Percentiles rank a stretch among this genome's conserved stretches.
Evolutionary conservation across 2,888 invertebrate species (phyloP).

Genomic region (Liodrosophila aerea): DNA sequence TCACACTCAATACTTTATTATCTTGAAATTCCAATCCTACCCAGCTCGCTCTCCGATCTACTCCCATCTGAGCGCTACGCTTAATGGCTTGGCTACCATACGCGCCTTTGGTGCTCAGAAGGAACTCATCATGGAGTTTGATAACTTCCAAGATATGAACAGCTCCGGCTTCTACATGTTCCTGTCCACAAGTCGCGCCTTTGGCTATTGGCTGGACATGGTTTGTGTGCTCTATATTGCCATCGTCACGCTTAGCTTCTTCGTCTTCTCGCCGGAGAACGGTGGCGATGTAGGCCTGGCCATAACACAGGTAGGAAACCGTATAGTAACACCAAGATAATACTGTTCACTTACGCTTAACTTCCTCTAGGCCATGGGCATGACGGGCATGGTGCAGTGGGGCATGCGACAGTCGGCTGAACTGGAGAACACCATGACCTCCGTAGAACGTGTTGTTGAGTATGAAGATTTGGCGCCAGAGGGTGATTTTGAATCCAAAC

Average conservation of each 20-base stretch:
- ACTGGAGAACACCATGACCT: constrained; percentile 93
- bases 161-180: constrained; percentile 96
- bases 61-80: constrained; percentile 93
- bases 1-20: too few species aligned
- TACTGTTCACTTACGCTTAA: background rate
- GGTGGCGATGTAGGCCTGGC: constrained; percentile 91
- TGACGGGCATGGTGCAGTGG: constrained; percentile 89
- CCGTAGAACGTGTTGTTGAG: constrained; percentile 91
- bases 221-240: constrained; percentile 93
- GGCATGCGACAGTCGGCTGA: constrained; percentile 96
- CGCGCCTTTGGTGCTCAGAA: constrained; percentile 93
- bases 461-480: constrained; percentile 84
- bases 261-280: constrained; percentile 86
- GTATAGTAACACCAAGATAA: too few species aligned
- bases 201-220: constrained; percentile 96
- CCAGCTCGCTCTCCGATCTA: constrained; percentile 97
- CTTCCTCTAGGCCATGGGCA: constrained; percentile 87
- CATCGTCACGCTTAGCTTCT: constrained; percentile 92
- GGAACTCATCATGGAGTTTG: constrained; percentile 90
- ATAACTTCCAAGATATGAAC: constrained; percentile 91
- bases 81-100: constrained; percentile 95
- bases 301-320: constrained; percentile 85
- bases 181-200: constrained; percentile 94
- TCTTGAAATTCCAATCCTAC: background rate
- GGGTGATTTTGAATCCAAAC: constrained; percentile 86